A percentile compares a stretch with the other conserved stretches of the same genome.
Evolutionary conservation across 2,888 invertebrate genomes (phyloP).

Genomic region (Trichogramma evanescens): DNA sequence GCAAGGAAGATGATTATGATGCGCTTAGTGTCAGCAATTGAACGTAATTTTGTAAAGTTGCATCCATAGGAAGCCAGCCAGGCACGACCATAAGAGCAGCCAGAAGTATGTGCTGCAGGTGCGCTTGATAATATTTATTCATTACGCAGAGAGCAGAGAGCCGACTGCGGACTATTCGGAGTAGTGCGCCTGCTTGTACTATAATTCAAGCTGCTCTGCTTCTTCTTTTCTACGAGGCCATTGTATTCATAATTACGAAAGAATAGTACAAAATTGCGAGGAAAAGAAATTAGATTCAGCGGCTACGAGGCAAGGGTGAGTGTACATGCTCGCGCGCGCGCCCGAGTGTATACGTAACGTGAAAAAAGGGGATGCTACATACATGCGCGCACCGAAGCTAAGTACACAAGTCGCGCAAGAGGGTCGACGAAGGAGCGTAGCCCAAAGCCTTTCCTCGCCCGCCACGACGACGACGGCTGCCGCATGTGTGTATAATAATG

Average conservation of each 20-base stretch:
- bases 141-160: slow-evolving; percentile 5
- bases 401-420: background rate
- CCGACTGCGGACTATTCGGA: too few relatives aligned
- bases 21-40: too few relatives aligned
- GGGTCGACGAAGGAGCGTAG: slow-evolving; percentile 5
- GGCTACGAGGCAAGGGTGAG: background rate
- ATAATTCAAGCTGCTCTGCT: slow-evolving; percentile 11
- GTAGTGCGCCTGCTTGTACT: slow-evolving; percentile 1
- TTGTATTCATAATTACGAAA: slow-evolving; percentile 22
- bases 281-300: slow-evolving; percentile 20
- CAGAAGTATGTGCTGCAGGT: slow-evolving; percentile 11
- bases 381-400: too few relatives aligned
- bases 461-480: background rate
- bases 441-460: slow-evolving; percentile 9
- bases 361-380: too few relatives aligned
- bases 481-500: slow-evolving; percentile 45
- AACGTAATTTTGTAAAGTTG: too few relatives aligned
- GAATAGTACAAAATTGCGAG: slow-evolving; percentile 20
- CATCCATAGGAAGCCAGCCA: too few relatives aligned
- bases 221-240: background rate
- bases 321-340: background rate
- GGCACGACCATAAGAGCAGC: too few relatives aligned
- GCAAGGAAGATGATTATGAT: too few relatives aligned
- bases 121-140: slow-evolving; percentile 25
- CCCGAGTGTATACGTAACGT: background rate